Evolutionary conservation across 2,113 vertebrate species (phyloP), one percentile per base, ranked within the genome.

Genomic region (Ophthalmolycus amberensis): DNA sequence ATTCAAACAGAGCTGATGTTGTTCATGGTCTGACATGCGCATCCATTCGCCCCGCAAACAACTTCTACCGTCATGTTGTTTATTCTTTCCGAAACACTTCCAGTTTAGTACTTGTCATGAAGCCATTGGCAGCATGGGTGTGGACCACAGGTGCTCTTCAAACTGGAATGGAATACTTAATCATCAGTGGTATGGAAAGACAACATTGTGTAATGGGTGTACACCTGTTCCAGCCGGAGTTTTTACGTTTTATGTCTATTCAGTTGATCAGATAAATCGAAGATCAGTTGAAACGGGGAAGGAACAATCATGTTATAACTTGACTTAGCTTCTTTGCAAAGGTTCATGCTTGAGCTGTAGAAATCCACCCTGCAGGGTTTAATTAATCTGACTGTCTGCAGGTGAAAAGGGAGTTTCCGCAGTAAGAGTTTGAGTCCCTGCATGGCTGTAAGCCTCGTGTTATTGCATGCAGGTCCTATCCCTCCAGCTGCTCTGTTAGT

Each of bases 181-280:
- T 71, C 65, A 14, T 60, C 70, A 83, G 14, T 58, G 32, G 38
- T 37, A 25, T 34, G 64, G n/a, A 75, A 75, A 79, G 46, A 74
- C 58, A 52, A 4, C 14, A 37, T 34, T 70, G 52, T 60, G 56
- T 60, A 52, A 63, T n/a, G 54, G 11, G 67, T 64, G 37, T 25
- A 64, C 60, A 72, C 66, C 76, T 77, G 52, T 68, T 71, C 18
- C 29, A 54, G 25, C 7, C 20, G 48, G 10, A 6, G 4, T 20
- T 82, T 38, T 73, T 27, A 46, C 54, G 2, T 56, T 74, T 80
- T 44, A 22, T 40, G 80, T 75, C 78, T 62, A 20, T 34, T 78
- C 62, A 29, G 84, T 42, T 88, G 44, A 66, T 80, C 76, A 77
- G 34, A 69, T 75, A 25, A 63, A 48, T 68, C 22, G 22, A 44